These are phyloP conservation scores for Echeneis naucrates DNA, from an alignment of 2,797 vertebrate genomes.

Conservation along the genomic window DNA sequence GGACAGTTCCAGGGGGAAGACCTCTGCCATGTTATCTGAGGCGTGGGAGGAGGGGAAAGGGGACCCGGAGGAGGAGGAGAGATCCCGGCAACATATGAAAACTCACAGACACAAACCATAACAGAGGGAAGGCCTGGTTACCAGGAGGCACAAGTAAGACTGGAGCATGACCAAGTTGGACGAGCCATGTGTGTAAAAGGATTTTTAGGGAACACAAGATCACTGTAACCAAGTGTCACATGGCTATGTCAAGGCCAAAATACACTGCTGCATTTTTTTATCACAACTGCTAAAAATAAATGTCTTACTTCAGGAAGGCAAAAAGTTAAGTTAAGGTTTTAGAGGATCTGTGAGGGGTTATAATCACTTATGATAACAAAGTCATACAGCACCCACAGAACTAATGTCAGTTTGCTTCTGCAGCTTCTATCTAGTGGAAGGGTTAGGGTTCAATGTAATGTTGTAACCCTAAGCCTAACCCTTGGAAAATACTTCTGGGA, in stretches of 20 bases:
- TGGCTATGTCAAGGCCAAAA: constrained; percentile 15
- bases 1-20: constrained; percentile 80
- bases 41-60: constrained; percentile 64
- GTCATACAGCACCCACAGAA: constrained; percentile 55
- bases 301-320: constrained; percentile 14
- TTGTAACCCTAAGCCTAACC: no score
- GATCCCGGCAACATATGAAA: constrained; percentile 78
- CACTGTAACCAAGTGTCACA: constrained; percentile 25
- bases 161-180: constrained; percentile 27
- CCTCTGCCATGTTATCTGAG: constrained; percentile 81
- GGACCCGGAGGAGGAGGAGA: constrained; percentile 53
- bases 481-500: constrained; percentile 61
- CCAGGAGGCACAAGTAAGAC: constrained; percentile 54
- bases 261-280: constrained; percentile 27
- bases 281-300: constrained; percentile 42
- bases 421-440: constrained; percentile 62
- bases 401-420: constrained; percentile 62
- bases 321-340: constrained; percentile 10
- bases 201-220: constrained; percentile 35
- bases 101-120: constrained; percentile 78
- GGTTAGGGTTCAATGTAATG: no score
- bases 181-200: constrained; percentile 15
- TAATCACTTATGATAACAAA: constrained; percentile 64
- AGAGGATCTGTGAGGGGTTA: constrained; percentile 19
- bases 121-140: constrained; percentile 71